phyloP scores from a whole-genome alignment of 2,888 invertebrate genomes.

The Lamproptera curius region DNA sequence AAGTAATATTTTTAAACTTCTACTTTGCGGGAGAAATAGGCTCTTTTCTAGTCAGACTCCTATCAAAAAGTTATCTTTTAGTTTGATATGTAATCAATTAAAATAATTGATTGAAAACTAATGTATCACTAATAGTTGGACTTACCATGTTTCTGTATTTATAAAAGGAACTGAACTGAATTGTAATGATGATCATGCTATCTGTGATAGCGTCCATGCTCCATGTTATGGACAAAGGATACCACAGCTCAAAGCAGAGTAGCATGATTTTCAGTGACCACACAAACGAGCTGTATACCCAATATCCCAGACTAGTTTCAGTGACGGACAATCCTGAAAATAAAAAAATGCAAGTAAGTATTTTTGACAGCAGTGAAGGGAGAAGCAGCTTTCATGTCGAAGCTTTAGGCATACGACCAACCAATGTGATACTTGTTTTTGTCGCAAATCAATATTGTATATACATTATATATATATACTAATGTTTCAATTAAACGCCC shows the following conservation, averaged over 20 bases:
- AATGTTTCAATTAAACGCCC: not conserved
- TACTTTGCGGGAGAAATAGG: too few species aligned
- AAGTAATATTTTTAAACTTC: too few species aligned
- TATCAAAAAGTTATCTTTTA: too few species aligned
- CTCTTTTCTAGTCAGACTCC: too few species aligned
- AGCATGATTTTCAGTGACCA: constrained; percentile 41
- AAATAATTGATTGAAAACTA: too few species aligned
- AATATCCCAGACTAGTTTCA: constrained; percentile 22
- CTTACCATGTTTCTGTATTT: constrained; percentile 57
- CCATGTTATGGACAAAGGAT: constrained; percentile 35
- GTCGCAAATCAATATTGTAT: not conserved
- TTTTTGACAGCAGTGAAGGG: not conserved
- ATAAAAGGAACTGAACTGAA: constrained; percentile 49
- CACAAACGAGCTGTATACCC: constrained; percentile 42
- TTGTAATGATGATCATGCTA: constrained; percentile 41
- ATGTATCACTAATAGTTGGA: too few species aligned
- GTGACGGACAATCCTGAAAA: constrained; percentile 27
- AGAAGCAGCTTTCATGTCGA: not conserved
- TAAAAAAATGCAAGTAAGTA: not conserved
- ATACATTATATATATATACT: not conserved
- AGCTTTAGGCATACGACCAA: not conserved
- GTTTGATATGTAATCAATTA: too few species aligned
- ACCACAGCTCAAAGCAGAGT: constrained; percentile 49
- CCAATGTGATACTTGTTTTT: not conserved
- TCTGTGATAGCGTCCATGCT: constrained; percentile 46